These are phyloP conservation scores for Steromphala cineraria DNA, from an alignment of 2,888 invertebrate species.

Conservation along the genomic window DNA sequence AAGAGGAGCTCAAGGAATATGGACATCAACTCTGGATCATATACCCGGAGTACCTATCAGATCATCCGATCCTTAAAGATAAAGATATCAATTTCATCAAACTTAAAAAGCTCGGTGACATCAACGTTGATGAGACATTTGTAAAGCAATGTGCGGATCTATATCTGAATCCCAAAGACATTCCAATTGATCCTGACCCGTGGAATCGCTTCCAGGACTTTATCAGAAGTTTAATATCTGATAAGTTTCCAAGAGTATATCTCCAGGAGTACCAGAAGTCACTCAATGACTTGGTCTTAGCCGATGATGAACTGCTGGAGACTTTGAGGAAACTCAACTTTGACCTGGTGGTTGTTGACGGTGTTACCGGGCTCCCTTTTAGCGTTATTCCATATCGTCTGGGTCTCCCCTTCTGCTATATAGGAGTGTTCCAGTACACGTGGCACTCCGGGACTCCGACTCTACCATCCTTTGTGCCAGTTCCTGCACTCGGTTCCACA, in stretches of 20 bases:
- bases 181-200: too few relatives aligned
- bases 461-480: not conserved
- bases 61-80: not conserved
- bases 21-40: not conserved
- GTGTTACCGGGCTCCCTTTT: not conserved
- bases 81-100: not conserved
- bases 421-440: not conserved
- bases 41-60: not conserved
- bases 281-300: not conserved
- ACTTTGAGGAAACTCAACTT: not conserved
- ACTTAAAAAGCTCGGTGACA: not conserved
- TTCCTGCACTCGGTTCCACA: not conserved
- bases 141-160: too few relatives aligned
- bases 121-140: not conserved
- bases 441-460: not conserved
- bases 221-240: too few relatives aligned
- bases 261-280: too few relatives aligned
- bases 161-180: too few relatives aligned
- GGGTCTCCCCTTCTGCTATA: not conserved
- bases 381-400: not conserved
- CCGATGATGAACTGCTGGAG: not conserved
- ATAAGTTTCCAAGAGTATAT: too few relatives aligned
- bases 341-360: not conserved
- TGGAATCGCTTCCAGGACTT: too few relatives aligned
- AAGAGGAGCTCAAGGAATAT: not conserved